phyloP scores from a whole-genome alignment of 2,888 invertebrate genomes.

The Steinernema carpocapsae region DNA sequence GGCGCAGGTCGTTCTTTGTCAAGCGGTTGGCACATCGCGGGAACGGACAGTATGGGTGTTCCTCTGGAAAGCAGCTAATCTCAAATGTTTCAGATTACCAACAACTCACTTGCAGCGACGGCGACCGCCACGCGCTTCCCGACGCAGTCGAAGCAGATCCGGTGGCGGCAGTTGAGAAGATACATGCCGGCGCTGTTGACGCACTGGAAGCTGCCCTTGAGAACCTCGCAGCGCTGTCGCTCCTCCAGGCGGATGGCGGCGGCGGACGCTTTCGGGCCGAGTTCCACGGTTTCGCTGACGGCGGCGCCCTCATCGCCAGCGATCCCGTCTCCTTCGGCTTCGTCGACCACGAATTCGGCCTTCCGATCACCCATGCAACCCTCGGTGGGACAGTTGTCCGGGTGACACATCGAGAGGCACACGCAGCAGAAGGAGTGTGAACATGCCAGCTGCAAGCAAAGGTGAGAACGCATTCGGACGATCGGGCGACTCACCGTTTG shows the following conservation, averaged over 20 bases:
- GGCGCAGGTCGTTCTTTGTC: constrained; percentile 41
- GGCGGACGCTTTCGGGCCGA: constrained; percentile 42
- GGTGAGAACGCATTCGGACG: neutral
- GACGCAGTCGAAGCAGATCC: constrained; percentile 54
- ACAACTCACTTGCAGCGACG: neutral
- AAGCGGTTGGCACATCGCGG: constrained; percentile 45
- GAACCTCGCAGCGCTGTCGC: constrained; percentile 41
- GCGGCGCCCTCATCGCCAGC: constrained; percentile 31
- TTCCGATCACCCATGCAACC: constrained; percentile 49
- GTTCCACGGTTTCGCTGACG: constrained; percentile 41
- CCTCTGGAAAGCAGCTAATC: constrained; percentile 37
- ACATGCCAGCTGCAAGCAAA: constrained; percentile 44
- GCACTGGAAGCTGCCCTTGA: constrained; percentile 43
- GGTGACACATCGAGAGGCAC: constrained; percentile 41
- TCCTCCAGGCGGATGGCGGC: constrained; percentile 39
- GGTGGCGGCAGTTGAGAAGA: constrained; percentile 52
- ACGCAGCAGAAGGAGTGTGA: constrained; percentile 49
- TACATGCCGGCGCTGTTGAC: constrained; percentile 54
- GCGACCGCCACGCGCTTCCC: constrained; percentile 43
- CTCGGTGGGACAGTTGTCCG: constrained; percentile 44
- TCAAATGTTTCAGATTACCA: neutral
- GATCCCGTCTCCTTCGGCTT: constrained; percentile 43
- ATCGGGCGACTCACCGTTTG: neutral
- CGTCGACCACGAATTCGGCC: constrained; percentile 53
- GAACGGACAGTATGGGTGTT: constrained; percentile 45